Evolutionary conservation across 2,113 vertebrate species (phyloP), one percentile per base, ranked within the genome.

Genomic region (Odontesthes bonariensis): DNA sequence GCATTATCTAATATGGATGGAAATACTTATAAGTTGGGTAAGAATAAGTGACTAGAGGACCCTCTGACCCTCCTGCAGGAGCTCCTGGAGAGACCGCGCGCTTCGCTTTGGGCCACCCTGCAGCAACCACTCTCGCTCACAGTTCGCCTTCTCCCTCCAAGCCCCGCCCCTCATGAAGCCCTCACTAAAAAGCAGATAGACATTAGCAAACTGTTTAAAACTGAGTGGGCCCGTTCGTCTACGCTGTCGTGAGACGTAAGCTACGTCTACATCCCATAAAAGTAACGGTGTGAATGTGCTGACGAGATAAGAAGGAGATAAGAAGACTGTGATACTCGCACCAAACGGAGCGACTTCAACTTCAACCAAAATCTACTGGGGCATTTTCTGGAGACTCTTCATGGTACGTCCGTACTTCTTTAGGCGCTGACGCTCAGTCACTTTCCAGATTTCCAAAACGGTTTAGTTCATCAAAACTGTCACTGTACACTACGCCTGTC

Each of bases 91-190:
- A 8, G 66, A 3, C 60, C 81, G 44, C 14, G 73, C 44, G 2
- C 51, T 70, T 57, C 31, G 13, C 70, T 6, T 60, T 54, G 52
- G 31, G 61, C 19, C 53, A 56, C 54, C 12, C 47, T 20, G 40
- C 62, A 3, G 54, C 67, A 27, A 22, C 64, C 44, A 14, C 44
- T 46, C 46, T 17, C 46, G 20, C 52, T 44, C 81, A 8, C 65
- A 31, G 59, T 64, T 68, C 79, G 67, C 81, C 86, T 76, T 88
- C 79, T 72, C 62, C 82, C 69, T 54, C 17, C 11, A 75, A 55
- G 82, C 86, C 80, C 92, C 91, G 79, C 92, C 92, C 71, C 76
- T 86, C 23, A 19, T 68, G 88, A 74, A 81, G 75, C 68, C 47
- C 79, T 46, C n/a, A 63, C 69, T 72, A 27, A 73, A 82, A 64